phyloP scores from a whole-genome alignment of 1,140 invertebrate species.

The Nebria ingens region DNA sequence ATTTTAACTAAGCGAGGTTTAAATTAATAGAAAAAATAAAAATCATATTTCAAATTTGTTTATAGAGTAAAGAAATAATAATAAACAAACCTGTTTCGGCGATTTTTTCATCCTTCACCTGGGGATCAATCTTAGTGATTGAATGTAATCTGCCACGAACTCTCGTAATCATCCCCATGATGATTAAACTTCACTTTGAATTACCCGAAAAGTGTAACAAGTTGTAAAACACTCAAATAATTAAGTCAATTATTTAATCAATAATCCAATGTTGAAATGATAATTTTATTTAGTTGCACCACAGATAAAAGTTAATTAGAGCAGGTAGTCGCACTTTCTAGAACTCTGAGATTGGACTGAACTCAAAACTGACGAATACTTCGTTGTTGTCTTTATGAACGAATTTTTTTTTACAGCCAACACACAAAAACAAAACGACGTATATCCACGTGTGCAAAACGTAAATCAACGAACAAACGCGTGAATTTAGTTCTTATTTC shows the following conservation, averaged over 20 bases:
- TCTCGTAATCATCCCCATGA: slow-evolving; percentile 56
- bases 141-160: slow-evolving; percentile 51
- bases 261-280: too few species aligned
- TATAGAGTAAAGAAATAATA: too few species aligned
- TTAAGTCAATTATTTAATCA: too few species aligned
- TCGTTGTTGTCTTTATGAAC: neutral
- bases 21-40: too few species aligned
- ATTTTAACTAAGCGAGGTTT: too few species aligned
- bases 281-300: too few species aligned
- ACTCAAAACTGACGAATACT: neutral
- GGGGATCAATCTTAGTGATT: slow-evolving; percentile 44
- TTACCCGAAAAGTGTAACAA: neutral
- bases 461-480: neutral
- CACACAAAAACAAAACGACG: neutral
- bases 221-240: neutral
- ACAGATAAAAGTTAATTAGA: too few species aligned
- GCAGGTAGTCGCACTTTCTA: neutral
- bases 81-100: slow-evolving; percentile 47
- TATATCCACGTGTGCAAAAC: slow-evolving; percentile 1
- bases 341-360: neutral
- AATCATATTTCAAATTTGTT: too few species aligned
- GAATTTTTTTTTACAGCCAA: neutral
- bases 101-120: slow-evolving; percentile 50
- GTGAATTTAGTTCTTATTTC: too few species aligned
- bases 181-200: too few species aligned